Percentiles rank a stretch among this genome's conserved stretches.
Evolutionary conservation across 2,888 invertebrate species (phyloP).

Genomic region (Aphidius colemani): DNA sequence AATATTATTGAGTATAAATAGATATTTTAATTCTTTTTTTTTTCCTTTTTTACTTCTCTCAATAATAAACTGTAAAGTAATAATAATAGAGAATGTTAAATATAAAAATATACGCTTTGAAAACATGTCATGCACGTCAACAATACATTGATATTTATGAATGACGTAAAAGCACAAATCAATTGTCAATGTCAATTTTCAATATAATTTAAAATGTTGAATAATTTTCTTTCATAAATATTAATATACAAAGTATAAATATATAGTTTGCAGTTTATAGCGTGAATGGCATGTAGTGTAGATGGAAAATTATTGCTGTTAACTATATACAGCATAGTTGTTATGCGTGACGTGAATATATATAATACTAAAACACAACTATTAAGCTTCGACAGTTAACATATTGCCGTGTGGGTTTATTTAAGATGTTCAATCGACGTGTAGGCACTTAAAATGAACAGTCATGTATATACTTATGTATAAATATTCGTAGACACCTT

Average conservation of each 20-base stretch:
- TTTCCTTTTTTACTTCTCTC: not conserved
- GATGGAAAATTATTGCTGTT: slow-evolving; percentile 32
- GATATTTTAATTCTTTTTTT: not conserved
- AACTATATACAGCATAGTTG: slow-evolving; percentile 39
- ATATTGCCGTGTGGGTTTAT: slow-evolving; percentile 28
- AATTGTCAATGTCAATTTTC: not conserved
- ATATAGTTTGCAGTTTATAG: too few relatives aligned
- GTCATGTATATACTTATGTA: not conserved
- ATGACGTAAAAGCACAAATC: not conserved
- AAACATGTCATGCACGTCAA: too few relatives aligned
- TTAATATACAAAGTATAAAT: too few relatives aligned
- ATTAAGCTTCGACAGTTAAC: slow-evolving; percentile 37
- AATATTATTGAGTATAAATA: not conserved
- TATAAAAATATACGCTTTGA: too few relatives aligned
- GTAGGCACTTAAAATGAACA: not conserved
- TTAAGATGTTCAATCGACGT: slow-evolving; percentile 37
- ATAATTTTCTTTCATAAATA: too few relatives aligned
- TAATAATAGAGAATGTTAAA: too few relatives aligned
- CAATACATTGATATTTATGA: not conserved
- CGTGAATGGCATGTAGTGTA: too few relatives aligned
- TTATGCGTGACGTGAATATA: slow-evolving; percentile 16
- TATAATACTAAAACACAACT: slow-evolving; percentile 24
- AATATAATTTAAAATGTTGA: too few relatives aligned
- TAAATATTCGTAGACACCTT: too few relatives aligned
- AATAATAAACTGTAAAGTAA: not conserved